Evolutionary conservation across 2,888 invertebrate genomes (phyloP).

Genomic region (Scaptomyza reducta): DNA sequence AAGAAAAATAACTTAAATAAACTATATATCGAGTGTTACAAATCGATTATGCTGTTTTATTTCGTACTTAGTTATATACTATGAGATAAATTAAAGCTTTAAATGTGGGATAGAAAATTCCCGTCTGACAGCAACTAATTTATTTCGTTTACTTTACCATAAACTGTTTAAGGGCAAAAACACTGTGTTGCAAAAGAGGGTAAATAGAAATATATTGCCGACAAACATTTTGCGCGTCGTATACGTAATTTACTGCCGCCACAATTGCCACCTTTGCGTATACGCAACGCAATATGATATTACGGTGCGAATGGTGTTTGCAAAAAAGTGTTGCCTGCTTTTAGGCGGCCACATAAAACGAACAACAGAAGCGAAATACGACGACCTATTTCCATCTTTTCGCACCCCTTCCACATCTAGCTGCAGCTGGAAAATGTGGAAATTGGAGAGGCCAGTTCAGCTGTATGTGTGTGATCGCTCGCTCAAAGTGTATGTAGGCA

Average conservation of each 20-base stretch:
- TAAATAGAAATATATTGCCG: no score
- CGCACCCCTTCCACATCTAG: background rate
- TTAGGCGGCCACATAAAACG: conserved; percentile 11
- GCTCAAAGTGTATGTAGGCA: conserved; percentile 10
- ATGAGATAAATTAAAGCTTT: no score
- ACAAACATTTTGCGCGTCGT: no score
- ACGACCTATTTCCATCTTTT: background rate
- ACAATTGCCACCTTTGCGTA: conserved; percentile 12
- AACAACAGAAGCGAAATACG: background rate
- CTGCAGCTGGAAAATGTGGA: conserved; percentile 29
- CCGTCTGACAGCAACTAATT: background rate
- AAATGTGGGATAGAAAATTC: no score
- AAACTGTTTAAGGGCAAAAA: no score
- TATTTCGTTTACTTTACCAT: background rate
- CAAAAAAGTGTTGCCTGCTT: conserved; percentile 25
- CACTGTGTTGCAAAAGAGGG: no score
- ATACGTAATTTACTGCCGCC: background rate
- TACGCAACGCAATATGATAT: conserved; percentile 19
- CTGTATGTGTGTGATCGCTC: background rate
- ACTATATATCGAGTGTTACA: conserved; percentile 42
- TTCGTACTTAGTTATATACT: background rate
- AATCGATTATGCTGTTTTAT: background rate
- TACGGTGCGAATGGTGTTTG: background rate
- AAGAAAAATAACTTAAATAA: conserved; percentile 44
- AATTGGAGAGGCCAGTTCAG: conserved; percentile 29